Base-by-base conservation (phyloP, 1,140 invertebrate species). In the Samia ricini region DNA sequence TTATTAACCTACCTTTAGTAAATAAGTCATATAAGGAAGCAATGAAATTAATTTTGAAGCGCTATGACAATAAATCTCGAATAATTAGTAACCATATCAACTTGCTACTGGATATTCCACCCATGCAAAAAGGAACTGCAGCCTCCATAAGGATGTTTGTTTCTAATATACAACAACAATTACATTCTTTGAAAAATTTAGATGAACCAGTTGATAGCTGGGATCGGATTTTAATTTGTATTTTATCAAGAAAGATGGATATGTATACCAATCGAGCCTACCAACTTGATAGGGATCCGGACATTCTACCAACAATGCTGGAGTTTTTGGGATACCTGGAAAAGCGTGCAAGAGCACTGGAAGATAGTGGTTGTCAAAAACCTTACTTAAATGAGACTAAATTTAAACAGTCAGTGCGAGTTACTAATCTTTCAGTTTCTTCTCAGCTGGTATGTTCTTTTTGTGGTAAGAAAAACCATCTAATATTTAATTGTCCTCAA, bases 161-260 rank as follows among this genome's bases (percentile, higher is more conserved):
- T 5, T 51, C 57, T 5, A 49, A 24, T 42, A 33, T 64, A 42
- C 59, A 64, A 29, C 63, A 64, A 52, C 26, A 60, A 21, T 55
- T 64, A 55, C 50, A 29, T 36, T 56, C 63, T 4, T 60, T 64
- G 55, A 64, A 56, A 24, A 64, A 64, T 58, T 55, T 51, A 22
- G 12, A 22, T 20, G 49, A 51, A 19, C 49, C 49, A 3, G 49
- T 51, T 12, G 36, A 64, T 10, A 12, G 23, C 10, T 64, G 63
- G 63, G 63, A 64, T 49, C 7, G 42, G 3, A 50, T 64, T 8
- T 6, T 64, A 18, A 15, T 64, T 4, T 64, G 63, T 29, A 49
- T 64, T 24, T 18, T 64, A 2, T 48, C 56, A 8, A 54, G 63
- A 42, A 64, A 64, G 20, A 21, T 64, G 7, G 57, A 55, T 24